Evolutionary conservation across 2,888 invertebrate genomes (phyloP), one percentile per base, ranked within the genome.

Genomic region (Hesperia comma): DNA sequence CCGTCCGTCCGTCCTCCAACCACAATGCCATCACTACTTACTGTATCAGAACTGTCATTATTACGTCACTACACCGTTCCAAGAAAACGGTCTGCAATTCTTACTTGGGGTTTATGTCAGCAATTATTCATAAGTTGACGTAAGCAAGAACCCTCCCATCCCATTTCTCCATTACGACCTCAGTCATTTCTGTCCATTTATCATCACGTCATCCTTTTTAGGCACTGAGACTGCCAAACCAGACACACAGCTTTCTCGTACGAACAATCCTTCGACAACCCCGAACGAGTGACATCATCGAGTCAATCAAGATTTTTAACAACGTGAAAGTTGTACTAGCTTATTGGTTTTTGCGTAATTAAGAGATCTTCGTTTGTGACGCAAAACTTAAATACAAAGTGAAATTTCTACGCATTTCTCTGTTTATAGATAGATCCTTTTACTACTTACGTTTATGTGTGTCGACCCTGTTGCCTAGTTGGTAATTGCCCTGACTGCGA

Each of bases 111-210:
- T 37, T 37, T 37, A 37, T 37, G 37, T 37, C 10, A 37, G 53
- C 54, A 55, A 62, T 62, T 46, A 62, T 55, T 62, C 62, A 62
- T 54, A 19, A 55, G 32, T 43, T 32, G 53, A 43, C 32, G 55
- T 55, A 62, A 41, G 43, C 61, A 41, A 15, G 21, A 53, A 8
- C 15, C 53, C 53, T 41, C 62, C 54, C 54, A 32, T 55, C 55
- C 37, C 46, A 55, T 62, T 55, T 43, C 12, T 15, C 7, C 46
- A 55, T 58, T 40, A 51, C 5, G n/a, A 57, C 57, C 55, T 19
- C 62, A 53, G 14, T 54, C 26, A 56, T 43, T 63, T 63, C 63
- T 63, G 63, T 37, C 49, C 63, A 51, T 63, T 66, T 60, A 58
- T 58, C 53, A 51, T 43, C 26, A 66, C 51, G 64, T 58, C 19